Evolutionary conservation across 2,888 invertebrate genomes (phyloP), one percentile per base, ranked within the genome.

Genomic region (Cataglyphis cursor): DNA sequence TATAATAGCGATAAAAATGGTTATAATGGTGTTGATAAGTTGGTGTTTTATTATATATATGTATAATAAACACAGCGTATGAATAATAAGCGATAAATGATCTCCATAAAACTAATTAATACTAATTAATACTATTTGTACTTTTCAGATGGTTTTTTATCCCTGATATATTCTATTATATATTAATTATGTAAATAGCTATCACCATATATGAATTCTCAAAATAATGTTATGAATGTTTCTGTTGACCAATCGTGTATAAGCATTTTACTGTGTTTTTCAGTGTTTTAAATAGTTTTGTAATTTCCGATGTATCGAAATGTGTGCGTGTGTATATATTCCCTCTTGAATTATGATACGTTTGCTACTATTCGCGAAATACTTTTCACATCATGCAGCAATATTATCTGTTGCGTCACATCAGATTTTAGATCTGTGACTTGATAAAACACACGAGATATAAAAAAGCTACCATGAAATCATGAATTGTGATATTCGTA

Each of bases 391-490:
- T 59, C 21, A 9, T 35, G 24, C 24, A 38, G 3, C 12, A 59
- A 48, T 4, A 48, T 51, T 59, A 35, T 38, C 51, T 41, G 48
- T 76, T 81, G 38, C 73, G 51, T 87, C 66, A 64, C 59, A 65
- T 78, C 72, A 59, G 57, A 62, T 70, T 41, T 85, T 44, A 78
- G 18, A 62, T 65, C 44, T 72, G 18, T 76, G 21, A 65, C 64
- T 59, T 44, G 66, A 85, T 85, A 83, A 87, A 59, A 54, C 18
- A 48, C 31, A 70, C 9, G 41, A 81, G 21, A 38, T 64, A 21
- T 31, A 54, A 54, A 74, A 78, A 21, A 73, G 10, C 28, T 3
- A 41, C 18, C 59, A 59, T 74, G 59, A 81, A 85, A 61, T 38
- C 44, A 54, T 74, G 59, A 81, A 85, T 81, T 54, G 68, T 24